phyloP scores from a whole-genome alignment of 2,797 vertebrate genomes.

The Apodemus agrarius region DNA sequence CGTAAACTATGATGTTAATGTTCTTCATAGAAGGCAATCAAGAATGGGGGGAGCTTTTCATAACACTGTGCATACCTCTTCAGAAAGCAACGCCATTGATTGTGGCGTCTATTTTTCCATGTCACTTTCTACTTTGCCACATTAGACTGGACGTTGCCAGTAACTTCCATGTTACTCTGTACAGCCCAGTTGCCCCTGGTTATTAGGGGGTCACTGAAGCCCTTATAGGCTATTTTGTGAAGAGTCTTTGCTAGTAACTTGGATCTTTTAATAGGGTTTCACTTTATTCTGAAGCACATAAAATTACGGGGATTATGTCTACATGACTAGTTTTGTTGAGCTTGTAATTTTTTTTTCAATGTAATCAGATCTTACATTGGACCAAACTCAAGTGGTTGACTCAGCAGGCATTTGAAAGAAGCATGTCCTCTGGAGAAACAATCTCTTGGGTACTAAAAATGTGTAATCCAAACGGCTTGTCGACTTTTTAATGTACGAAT shows the following conservation, averaged over 20 bases:
- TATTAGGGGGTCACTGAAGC: neutral
- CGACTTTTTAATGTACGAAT: neutral
- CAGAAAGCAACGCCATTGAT: neutral
- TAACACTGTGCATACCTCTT: neutral
- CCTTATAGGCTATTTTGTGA: rapidly evolving
- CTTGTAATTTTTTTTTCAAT: neutral
- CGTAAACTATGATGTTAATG: neutral
- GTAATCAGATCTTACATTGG: conserved; percentile 4
- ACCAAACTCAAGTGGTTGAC: neutral
- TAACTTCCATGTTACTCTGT: neutral
- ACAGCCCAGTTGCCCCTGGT: neutral
- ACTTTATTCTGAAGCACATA: neutral
- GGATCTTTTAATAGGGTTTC: neutral
- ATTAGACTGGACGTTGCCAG: neutral
- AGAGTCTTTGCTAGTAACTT: neutral
- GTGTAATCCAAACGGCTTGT: neutral
- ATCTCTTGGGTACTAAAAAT: neutral
- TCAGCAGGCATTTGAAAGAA: neutral
- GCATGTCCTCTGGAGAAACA: neutral
- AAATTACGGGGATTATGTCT: neutral
- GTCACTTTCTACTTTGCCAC: neutral
- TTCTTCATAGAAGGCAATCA: neutral
- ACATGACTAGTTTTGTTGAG: neutral
- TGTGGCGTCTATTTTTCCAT: neutral
- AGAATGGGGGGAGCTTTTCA: neutral